A percentile compares a stretch with the other conserved stretches of the same genome.
These are phyloP conservation scores for Amblyopsis rosae DNA, from an alignment of 2,113 vertebrate genomes.

Conservation along the genomic window DNA sequence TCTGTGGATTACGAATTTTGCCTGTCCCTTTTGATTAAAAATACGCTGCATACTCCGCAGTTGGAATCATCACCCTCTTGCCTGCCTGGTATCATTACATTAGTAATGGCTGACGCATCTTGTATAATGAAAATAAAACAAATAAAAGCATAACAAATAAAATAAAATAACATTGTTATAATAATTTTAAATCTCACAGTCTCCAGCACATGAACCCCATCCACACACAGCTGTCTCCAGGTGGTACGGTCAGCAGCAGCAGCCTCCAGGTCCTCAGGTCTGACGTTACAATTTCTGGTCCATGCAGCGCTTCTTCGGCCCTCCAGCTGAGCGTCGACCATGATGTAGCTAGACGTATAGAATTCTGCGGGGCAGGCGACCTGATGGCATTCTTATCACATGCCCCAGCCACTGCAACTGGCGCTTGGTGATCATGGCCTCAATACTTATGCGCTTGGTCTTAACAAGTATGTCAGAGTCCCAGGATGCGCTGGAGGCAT, in stretches of 20 bases:
- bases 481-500: conserved; percentile 13
- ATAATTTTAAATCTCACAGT: no score
- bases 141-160: no score
- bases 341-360: conserved; percentile 6
- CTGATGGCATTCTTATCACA: conserved; percentile 1
- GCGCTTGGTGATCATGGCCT: conserved; percentile 9
- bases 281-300: not conserved
- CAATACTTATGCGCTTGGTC: conserved; percentile 13
- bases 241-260: not conserved
- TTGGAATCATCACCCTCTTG: no score
- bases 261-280: not conserved
- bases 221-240: not conserved
- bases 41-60: no score
- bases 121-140: no score
- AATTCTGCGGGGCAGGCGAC: not conserved
- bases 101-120: no score
- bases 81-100: no score
- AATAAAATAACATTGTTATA: no score
- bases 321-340: not conserved
- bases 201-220: not conserved
- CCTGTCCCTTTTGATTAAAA: no score
- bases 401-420: conserved; percentile 18
- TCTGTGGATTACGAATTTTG: no score
- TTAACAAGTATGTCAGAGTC: conserved; percentile 14
- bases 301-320: not conserved